Conservation (phyloP, 2,797 vertebrate genomes). For the Dromococcyx pavoninus region DNA sequence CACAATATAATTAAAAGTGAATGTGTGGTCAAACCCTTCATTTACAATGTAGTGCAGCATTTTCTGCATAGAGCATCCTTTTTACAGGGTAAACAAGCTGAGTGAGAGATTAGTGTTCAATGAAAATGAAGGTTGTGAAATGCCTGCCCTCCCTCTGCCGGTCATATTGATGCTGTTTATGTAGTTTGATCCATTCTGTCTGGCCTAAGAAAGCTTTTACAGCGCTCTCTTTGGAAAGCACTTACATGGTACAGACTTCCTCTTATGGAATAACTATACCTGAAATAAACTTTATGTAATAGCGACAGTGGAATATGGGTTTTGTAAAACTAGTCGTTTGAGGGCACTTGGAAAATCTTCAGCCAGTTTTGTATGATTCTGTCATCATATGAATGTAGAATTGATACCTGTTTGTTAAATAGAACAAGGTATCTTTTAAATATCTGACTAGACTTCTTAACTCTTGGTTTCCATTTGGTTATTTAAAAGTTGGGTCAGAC, state of each 20-base stretch:
- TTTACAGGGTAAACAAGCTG: background rate
- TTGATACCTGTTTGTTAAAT: background rate
- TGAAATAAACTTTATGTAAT: background rate
- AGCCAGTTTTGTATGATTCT: background rate
- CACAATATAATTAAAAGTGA: background rate
- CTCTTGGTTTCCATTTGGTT: slow-evolving; percentile 41
- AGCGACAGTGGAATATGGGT: background rate
- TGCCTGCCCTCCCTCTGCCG: background rate
- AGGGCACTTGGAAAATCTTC: background rate
- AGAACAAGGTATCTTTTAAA: slow-evolving; percentile 35
- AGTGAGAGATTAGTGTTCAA: background rate
- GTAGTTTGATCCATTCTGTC: background rate
- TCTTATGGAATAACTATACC: background rate
- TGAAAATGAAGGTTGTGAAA: background rate
- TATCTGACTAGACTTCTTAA: background rate
- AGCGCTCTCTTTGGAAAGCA: background rate
- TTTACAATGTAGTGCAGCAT: background rate
- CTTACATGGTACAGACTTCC: background rate
- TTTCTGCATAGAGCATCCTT: background rate
- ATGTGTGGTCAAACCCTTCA: rapidly evolving
- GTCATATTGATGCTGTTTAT: background rate
- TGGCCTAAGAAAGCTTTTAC: background rate
- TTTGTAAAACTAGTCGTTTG: background rate
- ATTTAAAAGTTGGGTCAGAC: slow-evolving; percentile 45
- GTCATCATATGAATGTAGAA: background rate